Base-by-base conservation (phyloP, 2,797 vertebrate species). In the Kryptopterus vitreolus region DNA sequence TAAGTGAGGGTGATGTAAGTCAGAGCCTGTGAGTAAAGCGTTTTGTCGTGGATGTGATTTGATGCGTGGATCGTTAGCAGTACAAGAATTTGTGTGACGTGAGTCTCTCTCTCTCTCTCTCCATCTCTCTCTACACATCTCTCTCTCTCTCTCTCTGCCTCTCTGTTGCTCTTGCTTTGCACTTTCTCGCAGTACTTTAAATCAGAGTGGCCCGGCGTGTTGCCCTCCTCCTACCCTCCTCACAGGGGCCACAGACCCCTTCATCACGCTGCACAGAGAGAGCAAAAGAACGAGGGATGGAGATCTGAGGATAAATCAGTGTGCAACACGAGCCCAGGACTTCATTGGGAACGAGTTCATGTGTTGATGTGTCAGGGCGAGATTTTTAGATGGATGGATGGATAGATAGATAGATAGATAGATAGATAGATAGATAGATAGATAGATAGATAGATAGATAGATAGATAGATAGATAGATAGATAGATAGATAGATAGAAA, bases 191-290 rank as follows among this genome's bases (percentile, higher is more conserved):
- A 48, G n/a, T 26, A 78, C 70, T 43, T 59, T 38, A 24, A 65
- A 84, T 82, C 33, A n/a, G 62, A 65, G 59, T 24, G 33, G 59
- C 58, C 76, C 65, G 46, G 77, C 26, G 43, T 77, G 52, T 77
- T 84, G 77, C 50, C 77, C 72, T 80, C 59, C 29, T 22, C 35
- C 2, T 46, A 50, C 70, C 59, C 55, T 61, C 46, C 63, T 31
- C 52, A 46, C 66, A 24, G 35, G 24, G 52, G 77, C 77, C 66
- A 58, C 31, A 46, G 65, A 63, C 18, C 69, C 50, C 48, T n/a
- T 31, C 38, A 58, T 43, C 48, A 35, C 26, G 20, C 76, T 57
- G 26, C 24, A 24, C 48, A 57, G 33, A 66, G n/a, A 55, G 29
- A 55, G 61, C n/a, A 26, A 46, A 58, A 59, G 72, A 46, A 59